These are phyloP conservation scores for Thumatha senex DNA, from an alignment of 2,888 invertebrate genomes.

Conservation along the genomic window DNA sequence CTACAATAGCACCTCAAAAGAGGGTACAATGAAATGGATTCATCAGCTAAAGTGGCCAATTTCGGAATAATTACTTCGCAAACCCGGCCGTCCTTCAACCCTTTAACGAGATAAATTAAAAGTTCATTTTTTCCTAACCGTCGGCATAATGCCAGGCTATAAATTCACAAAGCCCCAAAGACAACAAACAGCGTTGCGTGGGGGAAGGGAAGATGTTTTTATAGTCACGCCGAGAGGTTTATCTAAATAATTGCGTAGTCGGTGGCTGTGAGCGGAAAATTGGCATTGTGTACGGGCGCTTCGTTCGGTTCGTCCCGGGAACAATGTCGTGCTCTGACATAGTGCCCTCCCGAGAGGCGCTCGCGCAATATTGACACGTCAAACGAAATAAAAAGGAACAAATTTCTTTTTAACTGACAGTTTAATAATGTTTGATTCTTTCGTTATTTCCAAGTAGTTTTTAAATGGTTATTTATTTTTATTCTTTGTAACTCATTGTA, in stretches of 20 bases:
- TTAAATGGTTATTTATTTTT: not conserved
- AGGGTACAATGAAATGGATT: constrained; percentile 74
- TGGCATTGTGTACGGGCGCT: constrained; percentile 65
- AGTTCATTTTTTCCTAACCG: constrained; percentile 83
- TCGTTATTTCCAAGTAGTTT: constrained; percentile 15
- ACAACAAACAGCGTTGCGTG: constrained; percentile 72
- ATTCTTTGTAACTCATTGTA: not conserved
- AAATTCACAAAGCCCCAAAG: constrained; percentile 82
- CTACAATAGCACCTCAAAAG: constrained; percentile 65
- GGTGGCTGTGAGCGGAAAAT: constrained; percentile 82
- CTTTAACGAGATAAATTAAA: constrained; percentile 84
- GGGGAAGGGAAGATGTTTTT: constrained; percentile 81
- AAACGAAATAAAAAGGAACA: constrained; percentile 17
- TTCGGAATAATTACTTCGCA: constrained; percentile 82
- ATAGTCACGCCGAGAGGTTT: constrained; percentile 82
- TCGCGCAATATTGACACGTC: constrained; percentile 37
- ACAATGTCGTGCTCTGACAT: constrained; percentile 32
- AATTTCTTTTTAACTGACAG: not conserved
- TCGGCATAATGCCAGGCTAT: constrained; percentile 75
- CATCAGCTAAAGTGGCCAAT: constrained; percentile 83
- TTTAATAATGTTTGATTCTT: constrained; percentile 5
- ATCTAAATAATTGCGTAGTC: constrained; percentile 83
- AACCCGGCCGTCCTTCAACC: constrained; percentile 81
- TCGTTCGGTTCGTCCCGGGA: constrained; percentile 24
- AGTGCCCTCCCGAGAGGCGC: constrained; percentile 40